phyloP scores from a whole-genome alignment of 2,113 vertebrate genomes.

The Climacteris rufus region DNA sequence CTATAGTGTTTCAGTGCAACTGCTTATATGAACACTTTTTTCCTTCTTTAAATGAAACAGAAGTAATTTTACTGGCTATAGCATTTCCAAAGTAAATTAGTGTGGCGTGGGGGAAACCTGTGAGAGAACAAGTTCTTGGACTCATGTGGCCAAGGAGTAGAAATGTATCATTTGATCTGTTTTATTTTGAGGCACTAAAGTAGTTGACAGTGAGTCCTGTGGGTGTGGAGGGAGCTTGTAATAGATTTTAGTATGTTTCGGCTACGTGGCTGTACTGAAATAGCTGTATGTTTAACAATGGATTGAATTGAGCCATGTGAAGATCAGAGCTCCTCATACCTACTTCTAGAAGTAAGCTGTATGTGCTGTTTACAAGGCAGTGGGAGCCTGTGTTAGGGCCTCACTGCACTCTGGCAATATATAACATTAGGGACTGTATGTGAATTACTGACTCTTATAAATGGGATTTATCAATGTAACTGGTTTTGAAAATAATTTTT shows the following conservation, averaged over 20 bases:
- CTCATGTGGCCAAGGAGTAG: neutral
- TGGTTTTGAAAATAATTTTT: neutral
- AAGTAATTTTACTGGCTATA: neutral
- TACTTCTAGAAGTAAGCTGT: neutral
- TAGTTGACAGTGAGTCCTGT: neutral
- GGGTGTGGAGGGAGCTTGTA: neutral
- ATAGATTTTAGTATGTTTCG: neutral
- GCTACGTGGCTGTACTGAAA: neutral
- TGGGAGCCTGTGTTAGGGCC: neutral
- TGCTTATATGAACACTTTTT: neutral
- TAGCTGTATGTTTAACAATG: neutral
- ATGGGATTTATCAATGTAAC: neutral
- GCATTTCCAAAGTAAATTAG: neutral
- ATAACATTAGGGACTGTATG: neutral
- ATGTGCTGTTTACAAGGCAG: neutral
- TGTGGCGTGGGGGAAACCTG: neutral
- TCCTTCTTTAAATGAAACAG: neutral
- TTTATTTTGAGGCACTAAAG: neutral
- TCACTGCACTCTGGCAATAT: neutral
- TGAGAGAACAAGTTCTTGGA: neutral
- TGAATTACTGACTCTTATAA: neutral
- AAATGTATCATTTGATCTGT: neutral
- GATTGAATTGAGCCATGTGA: neutral
- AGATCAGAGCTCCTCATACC: neutral
- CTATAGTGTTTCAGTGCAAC: neutral